A percentile compares a stretch with the other conserved stretches of the same genome.
Conservation (phyloP, 2,888 invertebrate species). For the Xestia ashworthii region DNA sequence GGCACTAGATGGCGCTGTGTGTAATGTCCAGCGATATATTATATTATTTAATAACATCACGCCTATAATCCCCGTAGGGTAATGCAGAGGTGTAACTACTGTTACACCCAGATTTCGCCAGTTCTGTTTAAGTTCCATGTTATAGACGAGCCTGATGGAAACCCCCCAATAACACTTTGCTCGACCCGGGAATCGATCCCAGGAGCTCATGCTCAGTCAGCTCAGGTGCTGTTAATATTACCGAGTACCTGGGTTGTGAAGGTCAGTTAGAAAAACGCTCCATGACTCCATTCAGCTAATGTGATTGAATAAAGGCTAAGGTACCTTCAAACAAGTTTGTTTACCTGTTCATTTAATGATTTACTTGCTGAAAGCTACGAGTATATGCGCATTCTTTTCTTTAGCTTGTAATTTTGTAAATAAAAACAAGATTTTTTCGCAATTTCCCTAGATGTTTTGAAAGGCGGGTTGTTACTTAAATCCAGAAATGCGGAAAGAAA, state of each 20-base stretch:
- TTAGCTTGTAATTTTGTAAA: background rate
- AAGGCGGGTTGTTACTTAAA: conserved; percentile 28
- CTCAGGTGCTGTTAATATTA: too few relatives aligned
- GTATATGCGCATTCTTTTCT: background rate
- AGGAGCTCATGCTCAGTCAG: too few relatives aligned
- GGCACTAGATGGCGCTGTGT: too few relatives aligned
- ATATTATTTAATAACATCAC: too few relatives aligned
- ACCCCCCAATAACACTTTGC: too few relatives aligned
- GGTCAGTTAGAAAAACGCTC: background rate
- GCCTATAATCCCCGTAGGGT: too few relatives aligned
- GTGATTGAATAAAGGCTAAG: background rate
- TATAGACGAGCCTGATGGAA: too few relatives aligned
- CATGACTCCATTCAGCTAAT: background rate
- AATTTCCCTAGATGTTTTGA: conserved; percentile 25
- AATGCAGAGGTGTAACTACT: too few relatives aligned
- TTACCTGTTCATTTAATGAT: background rate
- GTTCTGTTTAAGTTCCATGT: too few relatives aligned
- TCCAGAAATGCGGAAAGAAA: conserved; percentile 11
- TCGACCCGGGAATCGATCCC: too few relatives aligned
- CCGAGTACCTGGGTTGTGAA: background rate
- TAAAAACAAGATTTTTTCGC: background rate
- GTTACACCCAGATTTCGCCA: too few relatives aligned
- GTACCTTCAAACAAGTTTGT: background rate
- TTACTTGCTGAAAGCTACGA: background rate
- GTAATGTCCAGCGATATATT: too few relatives aligned